These are phyloP conservation scores for Hycleus cichorii DNA, from an alignment of 1,140 invertebrate species.

Conservation along the genomic window DNA sequence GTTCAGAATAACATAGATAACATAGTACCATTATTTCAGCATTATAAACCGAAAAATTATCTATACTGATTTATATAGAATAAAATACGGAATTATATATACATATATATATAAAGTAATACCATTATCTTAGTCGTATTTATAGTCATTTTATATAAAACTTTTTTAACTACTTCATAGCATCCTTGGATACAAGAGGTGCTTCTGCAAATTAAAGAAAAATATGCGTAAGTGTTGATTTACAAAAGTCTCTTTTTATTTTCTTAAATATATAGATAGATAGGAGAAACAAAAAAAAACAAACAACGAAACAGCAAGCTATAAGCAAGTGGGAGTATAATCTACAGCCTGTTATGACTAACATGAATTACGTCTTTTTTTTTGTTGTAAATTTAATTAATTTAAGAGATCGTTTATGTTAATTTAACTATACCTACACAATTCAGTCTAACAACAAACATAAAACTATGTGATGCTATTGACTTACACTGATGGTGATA, in stretches of 20 bases:
- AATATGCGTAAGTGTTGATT: conserved; percentile 13
- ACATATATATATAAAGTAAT: not conserved
- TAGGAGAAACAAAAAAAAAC: conserved; percentile 8
- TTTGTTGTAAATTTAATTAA: too few relatives aligned
- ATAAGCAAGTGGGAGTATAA: too few relatives aligned
- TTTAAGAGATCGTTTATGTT: not conserved
- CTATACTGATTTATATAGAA: not conserved
- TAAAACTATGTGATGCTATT: conserved; percentile 20
- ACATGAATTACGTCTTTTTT: too few relatives aligned
- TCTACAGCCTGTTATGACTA: too few relatives aligned
- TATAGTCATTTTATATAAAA: not conserved
- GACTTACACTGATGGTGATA: conserved; percentile 16
- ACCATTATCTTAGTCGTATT: not conserved
- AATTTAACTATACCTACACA: conserved; percentile 18
- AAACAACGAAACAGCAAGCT: conserved; percentile 12
- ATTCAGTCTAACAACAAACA: conserved; percentile 20
- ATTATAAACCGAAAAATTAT: not conserved
- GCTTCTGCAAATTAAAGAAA: conserved; percentile 24
- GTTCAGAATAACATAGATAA: not conserved
- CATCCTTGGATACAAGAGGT: conserved; percentile 21
- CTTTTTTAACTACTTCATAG: conserved; percentile 10
- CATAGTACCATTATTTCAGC: not conserved
- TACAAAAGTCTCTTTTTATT: too few relatives aligned
- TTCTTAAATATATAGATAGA: too few relatives aligned
- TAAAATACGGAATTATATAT: not conserved